These are phyloP conservation scores for Diadophis punctatus DNA, from an alignment of 2,113 vertebrate genomes.

Conservation along the genomic window DNA sequence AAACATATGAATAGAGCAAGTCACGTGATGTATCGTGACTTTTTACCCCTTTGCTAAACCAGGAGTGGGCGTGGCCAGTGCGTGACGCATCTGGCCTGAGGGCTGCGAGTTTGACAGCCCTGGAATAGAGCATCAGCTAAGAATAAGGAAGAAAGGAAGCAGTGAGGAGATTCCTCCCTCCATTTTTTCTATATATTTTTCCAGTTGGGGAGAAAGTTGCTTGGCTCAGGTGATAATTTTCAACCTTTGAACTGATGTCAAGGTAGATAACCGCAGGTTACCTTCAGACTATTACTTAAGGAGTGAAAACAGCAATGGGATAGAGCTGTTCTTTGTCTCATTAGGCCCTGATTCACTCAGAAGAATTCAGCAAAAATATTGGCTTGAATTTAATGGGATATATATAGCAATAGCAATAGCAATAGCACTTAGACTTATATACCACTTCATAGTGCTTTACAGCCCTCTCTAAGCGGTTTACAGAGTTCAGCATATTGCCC, in stretches of 20 bases:
- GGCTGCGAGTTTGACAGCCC: no score
- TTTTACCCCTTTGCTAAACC: no score
- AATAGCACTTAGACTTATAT: no score
- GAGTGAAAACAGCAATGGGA: background rate
- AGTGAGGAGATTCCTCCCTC: background rate
- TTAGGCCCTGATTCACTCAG: background rate
- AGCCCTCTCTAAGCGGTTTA: no score
- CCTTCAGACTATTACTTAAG: background rate
- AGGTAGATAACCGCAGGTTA: background rate
- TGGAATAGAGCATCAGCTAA: background rate
- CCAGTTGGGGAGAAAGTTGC: background rate
- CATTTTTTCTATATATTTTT: background rate
- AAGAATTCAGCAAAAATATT: background rate
- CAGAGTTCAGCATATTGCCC: no score
- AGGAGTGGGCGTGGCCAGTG: no score
- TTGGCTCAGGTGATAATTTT: background rate
- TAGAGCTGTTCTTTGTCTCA: background rate
- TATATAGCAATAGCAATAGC: no score
- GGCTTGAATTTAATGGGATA: background rate
- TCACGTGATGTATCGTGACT: fast-evolving
- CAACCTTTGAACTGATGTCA: background rate
- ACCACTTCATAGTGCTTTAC: no score
- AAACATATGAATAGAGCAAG: background rate
- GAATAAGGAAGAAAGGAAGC: background rate
- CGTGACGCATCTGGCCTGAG: fast-evolving